Conservation (phyloP, 2,113 vertebrate species). For the Leptodactylus fuscus region DNA sequence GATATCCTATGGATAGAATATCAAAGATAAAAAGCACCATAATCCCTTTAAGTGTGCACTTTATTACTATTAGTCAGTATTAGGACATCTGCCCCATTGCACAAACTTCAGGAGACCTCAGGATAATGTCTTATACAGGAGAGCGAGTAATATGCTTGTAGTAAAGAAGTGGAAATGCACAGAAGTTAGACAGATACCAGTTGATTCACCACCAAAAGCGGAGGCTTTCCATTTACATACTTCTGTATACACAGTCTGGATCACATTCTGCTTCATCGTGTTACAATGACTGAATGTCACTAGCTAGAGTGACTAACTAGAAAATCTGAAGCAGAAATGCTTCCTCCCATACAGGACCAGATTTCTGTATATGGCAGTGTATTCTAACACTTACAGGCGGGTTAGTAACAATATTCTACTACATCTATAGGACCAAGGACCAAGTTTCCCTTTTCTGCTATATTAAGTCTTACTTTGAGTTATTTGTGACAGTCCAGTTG, state of each 20-base stretch:
- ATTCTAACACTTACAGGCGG: not conserved
- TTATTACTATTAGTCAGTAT: too few species aligned
- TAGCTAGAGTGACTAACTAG: not conserved
- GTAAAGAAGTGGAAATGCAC: conserved; percentile 17
- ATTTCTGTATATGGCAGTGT: not conserved
- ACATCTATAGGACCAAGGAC: too few species aligned
- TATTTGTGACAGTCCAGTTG: not conserved
- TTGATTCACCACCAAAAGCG: conserved; percentile 43
- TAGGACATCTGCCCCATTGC: too few species aligned
- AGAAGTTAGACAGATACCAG: conserved; percentile 16
- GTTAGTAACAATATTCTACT: too few species aligned
- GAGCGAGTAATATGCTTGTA: not conserved
- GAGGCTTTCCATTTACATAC: conserved; percentile 44
- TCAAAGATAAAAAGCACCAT: too few species aligned
- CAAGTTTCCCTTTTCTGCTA: too few species aligned
- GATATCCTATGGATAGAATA: too few species aligned
- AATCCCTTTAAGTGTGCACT: too few species aligned
- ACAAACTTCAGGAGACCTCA: too few species aligned
- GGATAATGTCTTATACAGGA: too few species aligned
- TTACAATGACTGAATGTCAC: not conserved
- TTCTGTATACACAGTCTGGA: conserved; percentile 36
- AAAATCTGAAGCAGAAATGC: not conserved
- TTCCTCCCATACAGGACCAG: not conserved
- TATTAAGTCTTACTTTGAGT: not conserved
- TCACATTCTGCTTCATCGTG: conserved; percentile 33